Conservation (phyloP, 2,113 vertebrate genomes). For the Eleginops maclovinus region DNA sequence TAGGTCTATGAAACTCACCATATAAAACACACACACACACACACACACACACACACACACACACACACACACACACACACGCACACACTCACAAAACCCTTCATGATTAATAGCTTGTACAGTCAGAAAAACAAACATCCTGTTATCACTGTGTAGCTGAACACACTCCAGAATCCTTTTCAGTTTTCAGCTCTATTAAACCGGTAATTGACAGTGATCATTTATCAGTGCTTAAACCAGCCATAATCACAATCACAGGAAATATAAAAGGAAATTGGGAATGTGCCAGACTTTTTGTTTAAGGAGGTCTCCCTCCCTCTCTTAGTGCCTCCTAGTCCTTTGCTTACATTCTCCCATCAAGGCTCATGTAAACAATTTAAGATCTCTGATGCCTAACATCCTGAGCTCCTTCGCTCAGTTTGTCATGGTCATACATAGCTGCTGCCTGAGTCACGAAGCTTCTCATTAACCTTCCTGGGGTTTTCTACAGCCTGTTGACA, state of each 20-base stretch:
- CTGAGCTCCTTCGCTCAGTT: conserved; percentile 35
- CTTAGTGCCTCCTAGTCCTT: conserved; percentile 8
- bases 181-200: not conserved
- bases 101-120: not conserved
- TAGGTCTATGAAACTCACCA: conserved; percentile 59
- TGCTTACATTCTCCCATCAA: conserved; percentile 58
- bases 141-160: conserved; percentile 11
- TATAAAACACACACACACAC: not conserved
- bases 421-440: conserved; percentile 25
- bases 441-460: conserved; percentile 48
- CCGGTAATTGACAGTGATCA: not conserved
- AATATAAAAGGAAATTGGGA: conserved; percentile 57
- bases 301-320: conserved; percentile 1
- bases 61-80: not conserved
- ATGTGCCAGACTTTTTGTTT: conserved; percentile 40
- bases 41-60: not conserved
- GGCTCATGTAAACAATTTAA: conserved; percentile 49
- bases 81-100: no score
- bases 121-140: conserved; percentile 34
- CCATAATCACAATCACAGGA: conserved; percentile 68
- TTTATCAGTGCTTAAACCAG: conserved; percentile 17
- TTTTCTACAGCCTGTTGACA: conserved; percentile 88
- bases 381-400: conserved; percentile 3
- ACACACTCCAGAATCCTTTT: conserved; percentile 3
- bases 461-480: conserved; percentile 21